Base-by-base conservation (phyloP, 2,113 vertebrate genomes). In the Helogale parvula region DNA sequence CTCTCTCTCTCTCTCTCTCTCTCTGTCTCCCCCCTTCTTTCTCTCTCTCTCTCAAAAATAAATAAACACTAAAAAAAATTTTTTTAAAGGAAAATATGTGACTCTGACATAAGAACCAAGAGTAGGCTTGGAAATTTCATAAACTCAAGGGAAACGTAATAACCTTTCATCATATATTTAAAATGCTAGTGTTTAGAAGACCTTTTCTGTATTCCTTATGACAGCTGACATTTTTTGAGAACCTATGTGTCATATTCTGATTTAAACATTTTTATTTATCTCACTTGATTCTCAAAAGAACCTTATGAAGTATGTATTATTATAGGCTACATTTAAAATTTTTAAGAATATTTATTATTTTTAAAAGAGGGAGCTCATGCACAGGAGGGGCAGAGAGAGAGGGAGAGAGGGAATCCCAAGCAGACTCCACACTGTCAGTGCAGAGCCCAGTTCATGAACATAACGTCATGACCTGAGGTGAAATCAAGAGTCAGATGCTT, bases 251-350 rank as follows among this genome's bases (percentile, higher is more conserved):
- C 47, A 83, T 52, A 47, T 29, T 60, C 47, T 52, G 11, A 50
- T 87, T 82, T 93, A 96, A 84, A 80, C 13, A 90, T 71, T 88
- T 81, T n/a, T 79, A 29, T 74, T 93, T 82, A 79, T 69, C 47
- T 96, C 72, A 81, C 13, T 90, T 15, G 47, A 79, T 83, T 87
- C 41, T 90, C 23, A 57, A 16, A 71, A 50, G 11, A 54, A 17
- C n/a, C 12, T 1, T 65, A 23, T 27, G 47, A 83, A 47, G 8
- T 77, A 16, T 72, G 3, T 63, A 8, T 41, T 35, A 71, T 69
- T 80, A 76, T 25, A 71, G 16, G 35, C 11, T 79, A 74, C 27
- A 21, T 60, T n/a, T 74, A 71, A 66, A 96, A 19, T 21, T 57
- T 57, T 57, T 57, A 21, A 21, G 54, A 21, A 19, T 57, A 57